These are phyloP conservation scores for Amaurobius ferox DNA, from an alignment of 2,888 invertebrate species.

Conservation along the genomic window DNA sequence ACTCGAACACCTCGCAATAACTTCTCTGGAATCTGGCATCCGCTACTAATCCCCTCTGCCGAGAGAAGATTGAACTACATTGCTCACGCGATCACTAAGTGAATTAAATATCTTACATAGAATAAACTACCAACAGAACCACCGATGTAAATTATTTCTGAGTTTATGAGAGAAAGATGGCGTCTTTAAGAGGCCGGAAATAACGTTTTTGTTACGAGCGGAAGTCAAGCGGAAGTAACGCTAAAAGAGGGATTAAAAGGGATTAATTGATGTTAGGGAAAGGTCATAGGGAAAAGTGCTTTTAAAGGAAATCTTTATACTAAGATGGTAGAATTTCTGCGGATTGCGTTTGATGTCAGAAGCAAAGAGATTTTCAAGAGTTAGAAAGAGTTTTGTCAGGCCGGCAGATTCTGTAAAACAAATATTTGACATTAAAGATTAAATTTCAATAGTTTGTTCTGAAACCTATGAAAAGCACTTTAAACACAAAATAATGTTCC, in stretches of 20 bases:
- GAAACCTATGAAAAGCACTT: no score
- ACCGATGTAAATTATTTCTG: conserved; percentile 52
- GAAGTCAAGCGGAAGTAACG: conserved; percentile 25
- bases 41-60: conserved; percentile 14
- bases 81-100: conserved; percentile 46
- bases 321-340: not conserved
- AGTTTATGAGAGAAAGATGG: conserved; percentile 30
- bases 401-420: not conserved
- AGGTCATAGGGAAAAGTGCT: not conserved
- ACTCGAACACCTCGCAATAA: not conserved
- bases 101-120: conserved; percentile 44
- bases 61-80: conserved; percentile 34
- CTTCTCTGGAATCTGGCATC: conserved; percentile 14
- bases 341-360: not conserved
- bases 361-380: no score
- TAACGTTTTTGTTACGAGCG: conserved; percentile 53
- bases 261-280: conserved; percentile 52
- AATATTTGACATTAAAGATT: no score
- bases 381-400: not conserved
- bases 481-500: no score
- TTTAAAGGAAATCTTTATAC: not conserved
- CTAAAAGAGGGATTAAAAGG: conserved; percentile 62
- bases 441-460: no score
- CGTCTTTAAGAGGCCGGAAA: conserved; percentile 43
- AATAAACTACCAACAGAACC: conserved; percentile 3